phyloP scores from a whole-genome alignment of 2,888 invertebrate species.

The Lycaena phlaeas region DNA sequence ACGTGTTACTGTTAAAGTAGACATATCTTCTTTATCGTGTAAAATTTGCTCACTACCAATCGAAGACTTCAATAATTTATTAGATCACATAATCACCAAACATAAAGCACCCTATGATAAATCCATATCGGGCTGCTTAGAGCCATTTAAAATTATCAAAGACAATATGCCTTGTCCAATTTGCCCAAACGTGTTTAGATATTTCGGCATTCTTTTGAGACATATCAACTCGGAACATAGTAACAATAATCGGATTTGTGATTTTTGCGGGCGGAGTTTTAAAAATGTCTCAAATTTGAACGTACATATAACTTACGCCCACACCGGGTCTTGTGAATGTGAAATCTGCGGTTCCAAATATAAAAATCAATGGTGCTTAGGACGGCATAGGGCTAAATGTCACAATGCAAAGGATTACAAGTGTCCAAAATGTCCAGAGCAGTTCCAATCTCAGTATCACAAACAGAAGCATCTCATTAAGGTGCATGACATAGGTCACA shows the following conservation, averaged over 20 bases:
- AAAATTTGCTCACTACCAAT: conserved; percentile 39
- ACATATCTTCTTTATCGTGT: conserved; percentile 42
- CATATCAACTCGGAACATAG: conserved; percentile 56
- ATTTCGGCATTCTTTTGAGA: conserved; percentile 45
- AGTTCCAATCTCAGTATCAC: conserved; percentile 66
- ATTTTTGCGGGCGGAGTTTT: conserved; percentile 53
- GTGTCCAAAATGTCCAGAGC: conserved; percentile 51
- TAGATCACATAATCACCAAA: conserved; percentile 45
- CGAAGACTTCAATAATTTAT: conserved; percentile 34
- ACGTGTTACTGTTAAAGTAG: conserved; percentile 47
- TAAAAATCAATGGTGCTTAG: conserved; percentile 50
- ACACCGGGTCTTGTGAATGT: conserved; percentile 47
- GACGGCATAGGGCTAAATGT: conserved; percentile 48
- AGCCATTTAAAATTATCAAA: conserved; percentile 45
- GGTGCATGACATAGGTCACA: conserved; percentile 56
- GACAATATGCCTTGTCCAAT: conserved; percentile 52
- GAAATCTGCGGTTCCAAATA: conserved; percentile 44
- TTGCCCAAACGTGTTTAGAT: conserved; percentile 45
- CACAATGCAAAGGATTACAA: conserved; percentile 55
- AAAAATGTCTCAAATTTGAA: conserved; percentile 44
- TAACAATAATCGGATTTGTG: conserved; percentile 54
- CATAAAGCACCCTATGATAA: conserved; percentile 54
- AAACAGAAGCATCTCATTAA: conserved; percentile 67
- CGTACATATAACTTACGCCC: conserved; percentile 48
- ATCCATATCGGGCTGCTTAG: conserved; percentile 40